Evolutionary conservation across 2,113 vertebrate species (phyloP).

Genomic region (Podarcis cretensis): DNA sequence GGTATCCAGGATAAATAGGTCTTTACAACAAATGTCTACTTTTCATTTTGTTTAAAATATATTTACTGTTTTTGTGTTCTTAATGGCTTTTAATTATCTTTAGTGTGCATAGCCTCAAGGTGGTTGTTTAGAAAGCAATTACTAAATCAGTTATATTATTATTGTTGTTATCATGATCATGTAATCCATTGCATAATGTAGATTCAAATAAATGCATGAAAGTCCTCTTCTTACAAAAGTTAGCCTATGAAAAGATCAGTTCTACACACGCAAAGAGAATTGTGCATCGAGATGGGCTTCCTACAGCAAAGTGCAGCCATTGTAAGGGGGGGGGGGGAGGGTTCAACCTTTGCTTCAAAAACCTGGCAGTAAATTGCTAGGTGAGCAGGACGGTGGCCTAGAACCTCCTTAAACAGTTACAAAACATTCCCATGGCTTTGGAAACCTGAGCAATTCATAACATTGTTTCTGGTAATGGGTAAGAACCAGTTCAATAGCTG

Average conservation of each 20-base stretch:
- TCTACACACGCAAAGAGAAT: neutral
- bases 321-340: neutral
- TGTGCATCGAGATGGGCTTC: neutral
- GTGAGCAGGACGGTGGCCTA: neutral
- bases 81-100: neutral
- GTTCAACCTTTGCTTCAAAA: neutral
- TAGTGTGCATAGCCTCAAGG: neutral
- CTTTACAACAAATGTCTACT: too few relatives aligned
- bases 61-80: too few relatives aligned
- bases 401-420: neutral
- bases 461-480: constrained; percentile 38
- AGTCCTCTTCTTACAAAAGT: neutral
- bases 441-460: constrained; percentile 60
- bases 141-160: too few relatives aligned
- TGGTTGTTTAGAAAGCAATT: too few relatives aligned
- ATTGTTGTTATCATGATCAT: too few relatives aligned
- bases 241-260: neutral
- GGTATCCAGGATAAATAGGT: too few relatives aligned
- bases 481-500: constrained; percentile 26
- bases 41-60: too few relatives aligned
- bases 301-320: neutral
- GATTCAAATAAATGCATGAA: neutral
- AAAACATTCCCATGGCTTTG: constrained; percentile 54
- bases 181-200: neutral
- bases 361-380: too few relatives aligned